Percentiles rank a stretch among this genome's conserved stretches.
phyloP scores from a whole-genome alignment of 2,797 vertebrate species.

The Microctenopoma steveboyesi region DNA sequence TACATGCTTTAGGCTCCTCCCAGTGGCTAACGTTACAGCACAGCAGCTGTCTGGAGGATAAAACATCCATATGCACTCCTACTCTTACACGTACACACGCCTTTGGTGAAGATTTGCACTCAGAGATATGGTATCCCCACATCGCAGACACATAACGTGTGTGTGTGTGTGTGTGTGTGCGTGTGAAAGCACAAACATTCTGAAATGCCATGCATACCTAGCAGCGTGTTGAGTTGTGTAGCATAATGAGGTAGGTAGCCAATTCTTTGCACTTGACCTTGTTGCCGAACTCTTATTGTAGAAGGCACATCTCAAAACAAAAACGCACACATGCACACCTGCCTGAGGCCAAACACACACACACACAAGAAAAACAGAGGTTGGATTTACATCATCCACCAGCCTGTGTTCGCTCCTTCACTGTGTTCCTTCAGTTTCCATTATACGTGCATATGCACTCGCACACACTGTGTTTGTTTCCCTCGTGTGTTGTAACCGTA shows the following conservation, averaged over 20 bases:
- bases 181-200: slow-evolving; percentile 9
- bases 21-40: slow-evolving; percentile 61
- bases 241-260: slow-evolving; percentile 39
- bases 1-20: slow-evolving; percentile 61
- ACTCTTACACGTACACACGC: slow-evolving; percentile 15
- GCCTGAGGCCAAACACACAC: slow-evolving; percentile 38
- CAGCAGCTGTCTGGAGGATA: slow-evolving; percentile 63
- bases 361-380: slow-evolving; percentile 26
- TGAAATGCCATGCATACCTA: slow-evolving; percentile 40
- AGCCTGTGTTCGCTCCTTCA: slow-evolving; percentile 6
- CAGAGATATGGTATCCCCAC: slow-evolving; percentile 13
- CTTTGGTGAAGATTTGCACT: slow-evolving; percentile 33
- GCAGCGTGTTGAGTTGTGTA: slow-evolving; percentile 37
- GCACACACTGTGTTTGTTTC: slow-evolving; percentile 19
- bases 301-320: slow-evolving; percentile 36
- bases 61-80: slow-evolving; percentile 27
- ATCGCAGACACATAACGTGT: slow-evolving; percentile 5
- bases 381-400: slow-evolving; percentile 30
- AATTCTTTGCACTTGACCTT: slow-evolving; percentile 56
- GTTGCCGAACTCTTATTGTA: slow-evolving; percentile 29
- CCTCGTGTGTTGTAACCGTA: slow-evolving; percentile 53
- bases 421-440: slow-evolving; percentile 19
- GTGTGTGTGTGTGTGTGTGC: slow-evolving; percentile 16
- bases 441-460: background rate
- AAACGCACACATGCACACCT: slow-evolving; percentile 17